Evolutionary conservation across 2,113 vertebrate species (phyloP).

Genomic region (Lamprologus speciosus): DNA sequence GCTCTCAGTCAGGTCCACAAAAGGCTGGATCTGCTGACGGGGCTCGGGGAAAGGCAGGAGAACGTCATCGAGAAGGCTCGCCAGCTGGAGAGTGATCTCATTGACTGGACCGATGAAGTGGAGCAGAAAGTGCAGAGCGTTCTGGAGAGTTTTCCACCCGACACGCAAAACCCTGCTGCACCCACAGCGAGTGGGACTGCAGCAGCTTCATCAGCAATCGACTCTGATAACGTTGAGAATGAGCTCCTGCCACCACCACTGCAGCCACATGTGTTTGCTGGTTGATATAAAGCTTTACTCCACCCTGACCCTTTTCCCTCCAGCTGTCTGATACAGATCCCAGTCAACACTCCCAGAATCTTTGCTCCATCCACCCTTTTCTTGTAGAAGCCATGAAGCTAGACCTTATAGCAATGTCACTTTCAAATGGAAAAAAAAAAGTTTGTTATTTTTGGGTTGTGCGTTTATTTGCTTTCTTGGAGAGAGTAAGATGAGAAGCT

Average conservation of each 20-base stretch:
- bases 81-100: slow-evolving; percentile 87
- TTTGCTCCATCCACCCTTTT: not conserved
- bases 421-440: not conserved
- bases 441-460: not conserved
- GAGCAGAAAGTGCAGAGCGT: slow-evolving; percentile 83
- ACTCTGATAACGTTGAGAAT: slow-evolving; percentile 92
- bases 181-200: not conserved
- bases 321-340: not conserved
- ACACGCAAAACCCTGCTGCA: slow-evolving; percentile 53
- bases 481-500: not conserved
- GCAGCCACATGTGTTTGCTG: slow-evolving; percentile 88
- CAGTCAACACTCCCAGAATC: not conserved
- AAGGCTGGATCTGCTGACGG: slow-evolving; percentile 81
- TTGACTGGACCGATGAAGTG: slow-evolving; percentile 91
- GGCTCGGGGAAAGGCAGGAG: slow-evolving; percentile 83
- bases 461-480: not conserved
- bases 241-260: slow-evolving; percentile 90
- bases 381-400: not conserved
- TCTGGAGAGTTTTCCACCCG: slow-evolving; percentile 78
- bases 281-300: slow-evolving; percentile 54
- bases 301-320: not conserved
- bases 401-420: not conserved
- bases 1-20: slow-evolving; percentile 79
- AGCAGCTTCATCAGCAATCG: slow-evolving; percentile 79
- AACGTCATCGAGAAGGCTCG: slow-evolving; percentile 78